Conservation (phyloP, 2,113 vertebrate genomes). For the Semnornis frantzii region DNA sequence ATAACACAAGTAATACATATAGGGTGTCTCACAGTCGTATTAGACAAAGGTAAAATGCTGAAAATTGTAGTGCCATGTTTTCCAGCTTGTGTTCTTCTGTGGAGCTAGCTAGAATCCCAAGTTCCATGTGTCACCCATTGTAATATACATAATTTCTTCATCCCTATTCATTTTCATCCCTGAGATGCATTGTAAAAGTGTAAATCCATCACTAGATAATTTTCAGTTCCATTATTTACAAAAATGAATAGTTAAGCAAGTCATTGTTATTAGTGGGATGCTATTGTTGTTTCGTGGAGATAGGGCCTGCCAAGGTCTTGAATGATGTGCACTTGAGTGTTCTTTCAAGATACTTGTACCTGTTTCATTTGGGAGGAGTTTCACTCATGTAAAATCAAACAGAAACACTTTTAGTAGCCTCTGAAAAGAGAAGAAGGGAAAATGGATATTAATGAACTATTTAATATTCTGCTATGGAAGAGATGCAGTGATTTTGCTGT, state of each 20-base stretch:
- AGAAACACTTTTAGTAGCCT: constrained; percentile 70
- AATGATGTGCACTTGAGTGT: constrained; percentile 66
- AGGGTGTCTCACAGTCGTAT: neutral
- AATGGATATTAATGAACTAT: constrained; percentile 72
- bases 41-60: constrained; percentile 10
- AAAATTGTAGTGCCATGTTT: neutral
- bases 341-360: constrained; percentile 70
- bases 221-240: constrained; percentile 70
- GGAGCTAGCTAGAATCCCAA: neutral
- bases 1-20: neutral
- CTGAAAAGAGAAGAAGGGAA: constrained; percentile 64
- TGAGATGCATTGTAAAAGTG: constrained; percentile 41
- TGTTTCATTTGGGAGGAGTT: constrained; percentile 68
- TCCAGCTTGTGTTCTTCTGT: neutral
- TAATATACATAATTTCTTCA: constrained; percentile 39
- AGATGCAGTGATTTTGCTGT: constrained; percentile 69
- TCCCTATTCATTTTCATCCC: constrained; percentile 56
- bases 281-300: constrained; percentile 55
- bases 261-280: constrained; percentile 61
- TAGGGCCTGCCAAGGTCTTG: constrained; percentile 61
- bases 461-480: constrained; percentile 65
- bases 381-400: constrained; percentile 70
- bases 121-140: constrained; percentile 19
- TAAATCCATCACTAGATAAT: constrained; percentile 70
- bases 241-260: constrained; percentile 70